Evolutionary conservation across 2,797 vertebrate species (phyloP), one percentile per base, ranked within the genome.

Genomic region (Xiphorhynchus erythropygius): DNA sequence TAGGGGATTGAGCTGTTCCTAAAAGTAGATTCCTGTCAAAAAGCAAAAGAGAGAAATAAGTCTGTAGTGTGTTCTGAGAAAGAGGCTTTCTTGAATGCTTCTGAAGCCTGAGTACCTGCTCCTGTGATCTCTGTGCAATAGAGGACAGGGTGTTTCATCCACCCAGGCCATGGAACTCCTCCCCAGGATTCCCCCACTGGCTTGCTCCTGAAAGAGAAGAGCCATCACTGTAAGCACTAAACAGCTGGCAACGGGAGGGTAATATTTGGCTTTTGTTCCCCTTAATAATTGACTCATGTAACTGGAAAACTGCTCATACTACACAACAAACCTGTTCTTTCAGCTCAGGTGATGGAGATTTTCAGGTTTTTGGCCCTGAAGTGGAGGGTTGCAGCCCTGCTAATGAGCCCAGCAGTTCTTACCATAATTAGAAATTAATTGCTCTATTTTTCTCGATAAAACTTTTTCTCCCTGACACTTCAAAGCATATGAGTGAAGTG

Each of bases 81-180:
- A 87, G 30, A 46, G 9, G 18, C 15, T 87, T 78, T 63, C 63
- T 35, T 39, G 53, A 41, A 44, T 74, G 63, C 10, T 44, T 65
- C 79, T 69, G 24, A 13, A 16, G 30, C 22, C 32, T 53, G 9
- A 67, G 32, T 94, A 98, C 98, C 98, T 98, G 94, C 37, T 64
- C 7, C 84, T 81, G 55, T 85, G 90, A 57, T 87, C 85, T 82
- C 79, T 85, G 13, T 73, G 89, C 47, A 92, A 33, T 0, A 92
- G 57, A 88, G 42, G 13, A 14, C 35, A 59, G 2, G 94, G 93
- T 8, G 90, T 64, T 94, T 76, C 92, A 47, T 91, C 97, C 74
- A 87, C 73, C 95, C 97, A 93, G 42, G 87, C 84, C 30, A 1
- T 63, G 63, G 53, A 69, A 2, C 44, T 90, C 1, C 28, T 35